Evolutionary conservation across 2,797 vertebrate species (phyloP), one percentile per base, ranked within the genome.

Genomic region (Intellagama lesueurii): DNA sequence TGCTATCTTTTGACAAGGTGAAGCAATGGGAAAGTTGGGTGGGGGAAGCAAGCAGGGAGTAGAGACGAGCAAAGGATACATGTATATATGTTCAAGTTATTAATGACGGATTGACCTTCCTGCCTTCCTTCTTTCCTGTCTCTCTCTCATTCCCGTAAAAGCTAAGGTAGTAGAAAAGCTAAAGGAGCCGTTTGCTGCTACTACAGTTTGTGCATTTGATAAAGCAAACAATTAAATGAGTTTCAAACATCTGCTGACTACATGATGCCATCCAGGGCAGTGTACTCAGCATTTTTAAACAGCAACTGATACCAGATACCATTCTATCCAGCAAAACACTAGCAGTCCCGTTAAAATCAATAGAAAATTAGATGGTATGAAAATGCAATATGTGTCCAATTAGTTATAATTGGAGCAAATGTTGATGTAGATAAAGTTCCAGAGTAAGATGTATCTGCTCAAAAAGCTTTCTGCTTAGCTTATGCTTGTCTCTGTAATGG

Each of bases 231-330:
- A 95, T 96, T 95, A 96, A 96, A 91, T 30, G 92, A 93, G 95
- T 95, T 96, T 95, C 93, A 95, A 96, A 94, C 96, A 96, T 96
- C 96, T 97, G 97, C 97, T 95, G 97, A 95, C 96, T 94, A 92
- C 91, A 92, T 94, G 88, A 90, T 92, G 94, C 94, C 91, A 26
- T 91, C 32, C 35, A 81, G 92, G 93, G 92, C 88, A 93, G 94
- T 93, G 64, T 89, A 91, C 94, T 96, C 96, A 96, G 96, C 96
- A 40, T 91, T 96, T 97, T 93, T 81, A 91, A 96, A 91, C 92
- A 90, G 90, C 93, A n/a, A 91, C 88, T 0, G 92, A 94, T 89
- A 92, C 49, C 0, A 93, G 96, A 95, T 87, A 91, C 73, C 87
- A 92, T 94, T 96, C 93, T 92, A 88, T 77, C 28, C 91, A 88